Conservation (phyloP, 1,140 invertebrate genomes). For the Yoshiicerus persimilis region DNA sequence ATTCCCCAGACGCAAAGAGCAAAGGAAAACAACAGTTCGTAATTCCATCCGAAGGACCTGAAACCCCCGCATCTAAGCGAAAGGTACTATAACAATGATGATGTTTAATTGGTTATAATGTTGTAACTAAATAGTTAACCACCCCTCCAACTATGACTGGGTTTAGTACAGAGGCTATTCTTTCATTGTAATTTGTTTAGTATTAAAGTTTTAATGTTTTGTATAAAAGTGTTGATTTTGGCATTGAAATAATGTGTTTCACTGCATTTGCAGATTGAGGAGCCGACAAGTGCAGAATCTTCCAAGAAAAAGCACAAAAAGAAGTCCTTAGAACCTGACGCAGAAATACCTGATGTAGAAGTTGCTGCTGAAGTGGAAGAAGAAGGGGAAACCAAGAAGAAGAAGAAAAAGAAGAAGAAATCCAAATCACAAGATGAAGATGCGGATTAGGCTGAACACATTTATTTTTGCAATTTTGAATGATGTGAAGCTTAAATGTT, state of each 20-base stretch:
- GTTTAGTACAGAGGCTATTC: too few species aligned
- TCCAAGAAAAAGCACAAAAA: conserved; percentile 27
- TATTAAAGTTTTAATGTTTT: too few species aligned
- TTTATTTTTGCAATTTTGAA: neutral
- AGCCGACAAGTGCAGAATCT: neutral
- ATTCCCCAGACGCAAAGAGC: conserved; percentile 19
- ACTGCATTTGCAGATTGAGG: neutral
- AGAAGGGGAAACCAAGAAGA: conserved; percentile 46
- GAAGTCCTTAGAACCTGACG: conserved; percentile 46
- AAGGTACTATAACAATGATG: conserved; percentile 25
- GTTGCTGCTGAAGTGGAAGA: conserved; percentile 54
- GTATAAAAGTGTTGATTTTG: too few species aligned
- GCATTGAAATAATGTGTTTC: neutral
- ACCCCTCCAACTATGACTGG: too few species aligned
- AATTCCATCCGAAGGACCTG: conserved; percentile 46
- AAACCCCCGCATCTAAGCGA: conserved; percentile 35
- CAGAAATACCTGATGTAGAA: conserved; percentile 51
- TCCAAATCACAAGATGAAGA: conserved; percentile 30
- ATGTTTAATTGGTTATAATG: too few species aligned
- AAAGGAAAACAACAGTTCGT: conserved; percentile 25
- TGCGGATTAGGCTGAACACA: neutral
- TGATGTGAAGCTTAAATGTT: neutral
- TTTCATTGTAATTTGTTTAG: too few species aligned
- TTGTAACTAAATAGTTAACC: too few species aligned
- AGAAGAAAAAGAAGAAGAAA: conserved; percentile 48